Percentiles rank a stretch among this genome's conserved stretches.
Conservation (phyloP, 2,797 vertebrate species). For the Trematomus bernacchii region DNA sequence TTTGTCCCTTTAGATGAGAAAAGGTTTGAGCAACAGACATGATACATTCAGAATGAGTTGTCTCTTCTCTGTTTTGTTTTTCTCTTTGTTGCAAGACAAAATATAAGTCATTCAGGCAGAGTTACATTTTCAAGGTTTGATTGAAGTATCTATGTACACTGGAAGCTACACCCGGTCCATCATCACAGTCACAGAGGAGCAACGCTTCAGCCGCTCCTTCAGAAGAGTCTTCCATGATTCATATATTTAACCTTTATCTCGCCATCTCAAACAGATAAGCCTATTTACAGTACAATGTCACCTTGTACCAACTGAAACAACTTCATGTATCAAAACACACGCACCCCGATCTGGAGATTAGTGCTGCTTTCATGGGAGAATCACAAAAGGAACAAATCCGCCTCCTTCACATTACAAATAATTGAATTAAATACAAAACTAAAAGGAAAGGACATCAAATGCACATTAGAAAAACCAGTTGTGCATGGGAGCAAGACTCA, state of each 20-base stretch:
- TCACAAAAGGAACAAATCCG: conserved; percentile 40
- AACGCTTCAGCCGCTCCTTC: conserved; percentile 30
- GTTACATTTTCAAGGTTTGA: conserved; percentile 81
- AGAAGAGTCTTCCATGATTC: conserved; percentile 42
- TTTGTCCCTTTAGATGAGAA: conserved; percentile 56
- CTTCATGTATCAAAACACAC: conserved; percentile 64
- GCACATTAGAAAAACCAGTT: conserved; percentile 55
- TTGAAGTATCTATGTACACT: conserved; percentile 78
- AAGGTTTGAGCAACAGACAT: conserved; percentile 76
- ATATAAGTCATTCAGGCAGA: conserved; percentile 84
- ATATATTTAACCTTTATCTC: conserved; percentile 38
- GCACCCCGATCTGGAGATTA: conserved; percentile 33
- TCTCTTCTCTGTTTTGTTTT: conserved; percentile 70
- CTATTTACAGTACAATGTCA: conserved; percentile 69
- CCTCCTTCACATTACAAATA: conserved; percentile 43
- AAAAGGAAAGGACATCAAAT: conserved; percentile 42
- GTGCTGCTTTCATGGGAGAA: conserved; percentile 55
- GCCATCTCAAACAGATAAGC: conserved; percentile 42
- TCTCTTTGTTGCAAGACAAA: conserved; percentile 85
- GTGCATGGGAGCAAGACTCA: conserved; percentile 53
- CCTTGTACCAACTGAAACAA: conserved; percentile 56
- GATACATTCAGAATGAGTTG: conserved; percentile 81
- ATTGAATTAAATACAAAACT: conserved; percentile 56
- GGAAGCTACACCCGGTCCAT: conserved; percentile 68
- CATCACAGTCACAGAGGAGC: conserved; percentile 65